phyloP scores from a whole-genome alignment of 2,113 vertebrate species.

The Beaufortia kweichowensis region DNA sequence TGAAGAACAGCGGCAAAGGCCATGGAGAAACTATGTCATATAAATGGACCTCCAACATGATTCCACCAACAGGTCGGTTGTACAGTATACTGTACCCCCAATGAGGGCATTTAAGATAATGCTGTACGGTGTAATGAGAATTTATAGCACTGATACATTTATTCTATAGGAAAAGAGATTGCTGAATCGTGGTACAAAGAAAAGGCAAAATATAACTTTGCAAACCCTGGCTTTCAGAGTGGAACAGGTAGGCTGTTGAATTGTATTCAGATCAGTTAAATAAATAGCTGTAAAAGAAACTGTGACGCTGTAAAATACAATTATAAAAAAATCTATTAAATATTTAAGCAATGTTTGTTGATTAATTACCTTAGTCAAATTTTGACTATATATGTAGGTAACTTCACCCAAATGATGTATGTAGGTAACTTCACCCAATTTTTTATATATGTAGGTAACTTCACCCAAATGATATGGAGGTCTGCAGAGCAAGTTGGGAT shows the following conservation, averaged over 20 bases:
- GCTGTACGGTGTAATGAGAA: not conserved
- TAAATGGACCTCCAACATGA: constrained; percentile 52
- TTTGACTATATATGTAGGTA: constrained; percentile 54
- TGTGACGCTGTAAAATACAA: not conserved
- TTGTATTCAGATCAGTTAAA: not conserved
- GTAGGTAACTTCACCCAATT: constrained; percentile 67
- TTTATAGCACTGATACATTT: not conserved
- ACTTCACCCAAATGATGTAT: constrained; percentile 70
- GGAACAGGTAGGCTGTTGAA: constrained; percentile 55
- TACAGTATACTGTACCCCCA: not conserved
- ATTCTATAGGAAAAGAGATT: constrained; percentile 55
- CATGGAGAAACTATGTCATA: constrained; percentile 64
- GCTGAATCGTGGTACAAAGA: constrained; percentile 66
- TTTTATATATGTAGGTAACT: constrained; percentile 59
- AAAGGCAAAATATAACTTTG: constrained; percentile 59
- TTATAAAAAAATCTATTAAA: not conserved
- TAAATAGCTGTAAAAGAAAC: not conserved
- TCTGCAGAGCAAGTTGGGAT: constrained; percentile 55
- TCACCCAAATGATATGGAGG: constrained; percentile 68
- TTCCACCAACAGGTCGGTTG: constrained; percentile 48
- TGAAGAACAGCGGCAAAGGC: constrained; percentile 56
- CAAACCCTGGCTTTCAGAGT: constrained; percentile 55
- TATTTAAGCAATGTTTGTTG: not conserved
- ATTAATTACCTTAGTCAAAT: not conserved
- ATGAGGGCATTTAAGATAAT: not conserved